Evolutionary conservation across 2,797 vertebrate species (phyloP), one percentile per base, ranked within the genome.

Genomic region (Brotogeris chrysoptera): DNA sequence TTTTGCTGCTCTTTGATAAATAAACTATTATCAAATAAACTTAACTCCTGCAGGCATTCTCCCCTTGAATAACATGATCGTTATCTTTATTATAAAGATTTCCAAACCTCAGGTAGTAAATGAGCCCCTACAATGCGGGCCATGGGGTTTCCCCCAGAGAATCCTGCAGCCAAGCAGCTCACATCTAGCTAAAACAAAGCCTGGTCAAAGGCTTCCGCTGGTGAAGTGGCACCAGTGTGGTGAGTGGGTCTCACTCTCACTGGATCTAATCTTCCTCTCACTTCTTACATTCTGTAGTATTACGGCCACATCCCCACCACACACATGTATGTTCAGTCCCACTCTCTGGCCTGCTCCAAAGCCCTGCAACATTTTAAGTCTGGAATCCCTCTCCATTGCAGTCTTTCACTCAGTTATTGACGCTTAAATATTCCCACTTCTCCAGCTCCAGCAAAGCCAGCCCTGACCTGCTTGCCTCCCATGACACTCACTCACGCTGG

Each of bases 401-500:
- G 7, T 38, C 57, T 28, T 64, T 78, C 57, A 17, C 3, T 0
- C 61, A 49, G 44, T 21, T 46, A n/a, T 17, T 34, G 15, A 28
- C 16, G 17, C 50, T 32, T 44, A 60, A 83, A 74, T 36, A 76
- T 8, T 60, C 57, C 19, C 13, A 10, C 24, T 27, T 25, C 34
- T 77, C 28, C 5, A 36, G 11, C 47, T 61, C 55, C 36, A 21
- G 44, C 38, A 59, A 68, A 72, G 30, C 47, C 69, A 68, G 55
- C 27, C 11, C 41, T 28, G 23, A 4, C 32, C 60, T 23, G 53
- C 71, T 43, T 5, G 1, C 61, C 36, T 59, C 43, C 44, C 27
- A 1, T 19, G 9, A 12, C 2, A 5, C 68, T 73, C 59, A 1
- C 46, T 11, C 9, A 0, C 2, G 2, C 60, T 23, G 52, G 32